phyloP scores from a whole-genome alignment of 2,797 vertebrate genomes.

The Lophura swinhoii region DNA sequence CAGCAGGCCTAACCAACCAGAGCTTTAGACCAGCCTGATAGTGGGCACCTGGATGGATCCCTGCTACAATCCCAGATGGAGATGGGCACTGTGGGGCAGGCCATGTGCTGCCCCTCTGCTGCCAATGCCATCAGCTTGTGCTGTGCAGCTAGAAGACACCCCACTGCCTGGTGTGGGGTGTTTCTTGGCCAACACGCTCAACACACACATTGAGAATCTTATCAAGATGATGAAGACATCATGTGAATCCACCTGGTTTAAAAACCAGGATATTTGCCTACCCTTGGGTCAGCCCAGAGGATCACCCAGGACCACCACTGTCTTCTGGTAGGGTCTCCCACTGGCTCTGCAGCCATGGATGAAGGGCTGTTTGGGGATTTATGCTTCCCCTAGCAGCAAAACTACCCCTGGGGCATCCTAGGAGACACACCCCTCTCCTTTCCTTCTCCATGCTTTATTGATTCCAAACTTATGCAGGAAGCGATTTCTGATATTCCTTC shows the following conservation, averaged over 20 bases:
- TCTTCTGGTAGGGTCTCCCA: neutral
- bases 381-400: neutral
- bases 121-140: neutral
- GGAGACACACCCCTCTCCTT: neutral
- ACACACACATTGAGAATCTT: neutral
- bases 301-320: neutral
- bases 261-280: neutral
- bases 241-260: neutral
- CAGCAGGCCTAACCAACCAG: neutral
- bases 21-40: neutral
- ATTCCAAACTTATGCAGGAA: neutral
- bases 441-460: neutral
- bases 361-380: neutral
- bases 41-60: neutral
- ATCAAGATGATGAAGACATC: no score
- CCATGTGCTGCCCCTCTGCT: neutral
- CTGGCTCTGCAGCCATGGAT: accelerated
- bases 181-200: neutral
- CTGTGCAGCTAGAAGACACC: neutral
- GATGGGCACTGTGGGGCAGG: neutral
- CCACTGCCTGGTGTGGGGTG: neutral
- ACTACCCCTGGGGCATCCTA: neutral
- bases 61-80: neutral
- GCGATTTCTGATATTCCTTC: neutral
- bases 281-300: neutral